Conservation (phyloP, 2,888 invertebrate genomes). For the Euzetes globulus region DNA sequence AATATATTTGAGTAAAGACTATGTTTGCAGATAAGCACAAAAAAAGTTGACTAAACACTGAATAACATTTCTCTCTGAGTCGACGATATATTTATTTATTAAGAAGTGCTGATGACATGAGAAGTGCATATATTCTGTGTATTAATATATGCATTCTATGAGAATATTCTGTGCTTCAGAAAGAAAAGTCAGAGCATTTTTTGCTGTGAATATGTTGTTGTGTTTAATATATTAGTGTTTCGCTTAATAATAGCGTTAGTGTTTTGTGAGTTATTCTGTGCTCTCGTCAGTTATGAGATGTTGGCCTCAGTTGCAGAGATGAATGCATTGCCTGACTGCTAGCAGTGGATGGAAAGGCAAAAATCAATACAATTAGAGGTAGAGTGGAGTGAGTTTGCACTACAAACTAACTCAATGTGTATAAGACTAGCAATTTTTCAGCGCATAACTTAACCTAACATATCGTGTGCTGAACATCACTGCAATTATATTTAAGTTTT, state of each 20-base stretch:
- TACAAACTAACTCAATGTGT: background rate
- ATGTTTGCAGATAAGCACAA: too few species aligned
- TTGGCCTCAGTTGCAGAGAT: background rate
- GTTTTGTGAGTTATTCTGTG: background rate
- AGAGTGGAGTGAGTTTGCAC: background rate
- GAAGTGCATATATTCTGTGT: background rate
- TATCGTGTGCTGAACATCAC: background rate
- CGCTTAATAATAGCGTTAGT: background rate
- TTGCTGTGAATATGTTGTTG: background rate
- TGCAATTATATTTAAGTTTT: slow-evolving; percentile 1
- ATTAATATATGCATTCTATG: background rate
- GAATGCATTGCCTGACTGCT: background rate
- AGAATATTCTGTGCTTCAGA: background rate
- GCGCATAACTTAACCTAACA: background rate
- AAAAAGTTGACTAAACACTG: too few species aligned
- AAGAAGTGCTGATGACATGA: background rate
- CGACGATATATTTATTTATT: background rate
- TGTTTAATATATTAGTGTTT: slow-evolving; percentile 4
- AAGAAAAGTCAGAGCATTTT: background rate
- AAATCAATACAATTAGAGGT: slow-evolving; percentile 4
- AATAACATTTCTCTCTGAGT: too few species aligned
- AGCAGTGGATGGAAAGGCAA: background rate
- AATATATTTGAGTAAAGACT: too few species aligned
- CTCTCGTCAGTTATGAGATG: background rate
- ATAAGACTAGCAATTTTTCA: background rate